phyloP scores from a whole-genome alignment of 2,113 vertebrate genomes.

The Macrotis lagotis region DNA sequence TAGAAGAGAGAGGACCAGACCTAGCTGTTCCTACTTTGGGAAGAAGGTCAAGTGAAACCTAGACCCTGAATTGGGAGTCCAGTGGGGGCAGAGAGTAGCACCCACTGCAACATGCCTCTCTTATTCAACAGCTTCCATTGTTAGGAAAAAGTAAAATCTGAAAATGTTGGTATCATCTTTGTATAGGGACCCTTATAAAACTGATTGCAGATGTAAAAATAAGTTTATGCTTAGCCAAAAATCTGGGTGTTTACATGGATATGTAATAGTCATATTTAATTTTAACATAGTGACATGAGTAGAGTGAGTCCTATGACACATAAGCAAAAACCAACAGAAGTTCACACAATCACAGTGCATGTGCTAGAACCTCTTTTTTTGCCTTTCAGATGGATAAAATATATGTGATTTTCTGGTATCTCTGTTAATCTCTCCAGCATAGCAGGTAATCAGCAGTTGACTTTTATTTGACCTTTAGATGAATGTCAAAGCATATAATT shows the following conservation, averaged over 20 bases:
- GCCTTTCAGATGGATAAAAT: not conserved
- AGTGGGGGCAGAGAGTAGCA: not conserved
- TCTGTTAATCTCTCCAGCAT: slow-evolving; percentile 11
- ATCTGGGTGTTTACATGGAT: slow-evolving; percentile 36
- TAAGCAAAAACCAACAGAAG: not conserved
- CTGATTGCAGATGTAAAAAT: not conserved
- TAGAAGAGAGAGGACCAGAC: not conserved
- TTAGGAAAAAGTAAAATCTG: not conserved
- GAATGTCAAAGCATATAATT: slow-evolving; percentile 34
- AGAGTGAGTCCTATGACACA: not conserved
- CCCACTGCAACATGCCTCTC: not conserved
- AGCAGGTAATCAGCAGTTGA: slow-evolving; percentile 14
- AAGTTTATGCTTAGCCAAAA: not conserved
- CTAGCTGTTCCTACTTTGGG: not conserved
- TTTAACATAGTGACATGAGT: not conserved
- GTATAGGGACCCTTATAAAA: not conserved
- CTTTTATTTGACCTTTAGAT: slow-evolving; percentile 15
- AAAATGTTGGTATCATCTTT: not conserved
- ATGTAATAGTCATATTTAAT: slow-evolving; percentile 34
- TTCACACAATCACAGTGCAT: not conserved
- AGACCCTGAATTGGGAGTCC: not conserved
- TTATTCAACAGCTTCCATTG: not conserved
- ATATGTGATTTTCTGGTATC: not conserved
- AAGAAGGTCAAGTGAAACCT: not conserved
- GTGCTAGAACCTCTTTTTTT: not conserved